Conservation (phyloP, 2,888 invertebrate species). For the Cotesia congregata region DNA sequence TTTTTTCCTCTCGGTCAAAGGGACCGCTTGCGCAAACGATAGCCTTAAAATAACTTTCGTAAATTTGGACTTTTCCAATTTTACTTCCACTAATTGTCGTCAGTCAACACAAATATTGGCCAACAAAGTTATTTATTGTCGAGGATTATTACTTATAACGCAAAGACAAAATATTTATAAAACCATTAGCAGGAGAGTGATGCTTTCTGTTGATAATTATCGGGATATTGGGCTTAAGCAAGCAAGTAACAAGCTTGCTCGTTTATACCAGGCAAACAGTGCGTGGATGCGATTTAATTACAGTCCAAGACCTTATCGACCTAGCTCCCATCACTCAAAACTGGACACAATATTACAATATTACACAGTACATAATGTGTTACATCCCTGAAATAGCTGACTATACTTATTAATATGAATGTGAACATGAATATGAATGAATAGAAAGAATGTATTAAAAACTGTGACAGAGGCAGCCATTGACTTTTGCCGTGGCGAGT, state of each 20-base stretch:
- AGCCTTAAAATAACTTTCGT: slow-evolving; percentile 10
- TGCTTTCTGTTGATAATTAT: slow-evolving; percentile 36
- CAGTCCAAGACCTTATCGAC: slow-evolving; percentile 57
- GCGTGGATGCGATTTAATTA: slow-evolving; percentile 66
- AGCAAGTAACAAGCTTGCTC: slow-evolving; percentile 37
- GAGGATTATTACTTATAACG: background rate
- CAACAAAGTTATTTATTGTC: background rate
- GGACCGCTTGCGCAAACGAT: slow-evolving; percentile 39
- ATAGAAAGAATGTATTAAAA: background rate
- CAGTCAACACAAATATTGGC: background rate
- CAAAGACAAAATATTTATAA: slow-evolving; percentile 19
- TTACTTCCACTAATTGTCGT: too few relatives aligned
- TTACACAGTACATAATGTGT: background rate
- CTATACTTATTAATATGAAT: too few relatives aligned
- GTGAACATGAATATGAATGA: too few relatives aligned
- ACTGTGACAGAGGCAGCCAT: slow-evolving; percentile 56
- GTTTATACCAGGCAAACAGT: slow-evolving; percentile 65
- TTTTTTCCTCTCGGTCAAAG: slow-evolving; percentile 37
- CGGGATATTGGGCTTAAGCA: slow-evolving; percentile 34
- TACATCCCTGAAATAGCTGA: too few relatives aligned
- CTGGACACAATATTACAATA: slow-evolving; percentile 32
- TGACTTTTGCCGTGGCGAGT: slow-evolving; percentile 61
- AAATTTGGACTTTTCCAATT: background rate
- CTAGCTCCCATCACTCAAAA: slow-evolving; percentile 59
- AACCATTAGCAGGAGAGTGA: slow-evolving; percentile 25